These are phyloP conservation scores for Carollia perspicillata DNA, from an alignment of 2,113 vertebrate genomes.

Conservation along the genomic window DNA sequence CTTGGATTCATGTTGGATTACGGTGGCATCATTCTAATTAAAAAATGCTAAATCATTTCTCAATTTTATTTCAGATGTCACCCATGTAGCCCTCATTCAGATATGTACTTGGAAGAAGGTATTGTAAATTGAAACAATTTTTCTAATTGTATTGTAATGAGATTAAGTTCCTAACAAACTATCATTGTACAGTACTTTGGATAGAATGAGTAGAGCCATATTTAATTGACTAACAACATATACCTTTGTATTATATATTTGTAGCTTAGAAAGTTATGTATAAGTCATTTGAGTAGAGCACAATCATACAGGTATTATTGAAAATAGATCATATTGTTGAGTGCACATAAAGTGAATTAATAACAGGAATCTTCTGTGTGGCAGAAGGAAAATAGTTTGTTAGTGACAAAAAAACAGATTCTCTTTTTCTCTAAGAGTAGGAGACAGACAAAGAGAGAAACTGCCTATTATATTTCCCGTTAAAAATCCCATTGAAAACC, in stretches of 20 bases:
- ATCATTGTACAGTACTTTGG: neutral
- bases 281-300: neutral
- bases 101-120: neutral
- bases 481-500: neutral
- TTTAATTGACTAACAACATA: neutral
- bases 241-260: neutral
- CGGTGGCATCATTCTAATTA: neutral
- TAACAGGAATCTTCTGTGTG: neutral
- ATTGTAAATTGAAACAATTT: neutral
- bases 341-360: neutral
- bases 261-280: neutral
- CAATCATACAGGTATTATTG: neutral
- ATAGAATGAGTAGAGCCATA: neutral
- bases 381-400: neutral
- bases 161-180: neutral
- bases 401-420: neutral
- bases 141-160: slow-evolving; percentile 5
- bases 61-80: neutral
- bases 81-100: neutral
- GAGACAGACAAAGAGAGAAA: neutral
- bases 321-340: neutral
- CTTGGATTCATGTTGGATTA: neutral
- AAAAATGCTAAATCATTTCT: slow-evolving; percentile 23
- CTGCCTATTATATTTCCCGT: neutral
- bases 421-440: neutral